phyloP scores from a whole-genome alignment of 2,113 vertebrate species.

The Orthonyx spaldingii region DNA sequence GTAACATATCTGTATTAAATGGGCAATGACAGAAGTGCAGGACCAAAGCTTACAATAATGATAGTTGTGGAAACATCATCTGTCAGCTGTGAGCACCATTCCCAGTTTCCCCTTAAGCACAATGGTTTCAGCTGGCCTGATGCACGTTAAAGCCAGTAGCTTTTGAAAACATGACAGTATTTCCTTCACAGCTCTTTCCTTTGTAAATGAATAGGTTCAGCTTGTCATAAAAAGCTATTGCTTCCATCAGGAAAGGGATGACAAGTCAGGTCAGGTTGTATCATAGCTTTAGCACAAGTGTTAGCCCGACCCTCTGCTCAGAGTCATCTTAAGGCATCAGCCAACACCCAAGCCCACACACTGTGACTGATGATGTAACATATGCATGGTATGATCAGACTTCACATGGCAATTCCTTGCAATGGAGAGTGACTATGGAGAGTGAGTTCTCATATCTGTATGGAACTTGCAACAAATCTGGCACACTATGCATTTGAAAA shows the following conservation, averaged over 20 bases:
- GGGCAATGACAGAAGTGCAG: not conserved
- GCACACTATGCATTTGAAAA: not conserved
- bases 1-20: not conserved
- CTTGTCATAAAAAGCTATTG: not conserved
- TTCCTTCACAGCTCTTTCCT: not conserved
- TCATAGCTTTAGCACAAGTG: not conserved
- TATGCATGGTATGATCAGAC: not conserved
- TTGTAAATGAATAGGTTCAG: not conserved
- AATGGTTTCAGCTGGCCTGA: not conserved
- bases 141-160: not conserved
- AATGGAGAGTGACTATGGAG: not conserved
- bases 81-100: not conserved
- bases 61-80: not conserved
- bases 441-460: not conserved
- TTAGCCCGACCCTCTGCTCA: not conserved
- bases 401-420: accelerated
- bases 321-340: not conserved
- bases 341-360: not conserved
- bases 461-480: not conserved
- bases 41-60: not conserved
- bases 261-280: not conserved
- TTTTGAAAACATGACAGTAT: not conserved
- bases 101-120: not conserved
- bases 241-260: not conserved
- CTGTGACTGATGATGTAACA: not conserved